Base-by-base conservation (phyloP, 2,113 vertebrate species). In the Pica pica region DNA sequence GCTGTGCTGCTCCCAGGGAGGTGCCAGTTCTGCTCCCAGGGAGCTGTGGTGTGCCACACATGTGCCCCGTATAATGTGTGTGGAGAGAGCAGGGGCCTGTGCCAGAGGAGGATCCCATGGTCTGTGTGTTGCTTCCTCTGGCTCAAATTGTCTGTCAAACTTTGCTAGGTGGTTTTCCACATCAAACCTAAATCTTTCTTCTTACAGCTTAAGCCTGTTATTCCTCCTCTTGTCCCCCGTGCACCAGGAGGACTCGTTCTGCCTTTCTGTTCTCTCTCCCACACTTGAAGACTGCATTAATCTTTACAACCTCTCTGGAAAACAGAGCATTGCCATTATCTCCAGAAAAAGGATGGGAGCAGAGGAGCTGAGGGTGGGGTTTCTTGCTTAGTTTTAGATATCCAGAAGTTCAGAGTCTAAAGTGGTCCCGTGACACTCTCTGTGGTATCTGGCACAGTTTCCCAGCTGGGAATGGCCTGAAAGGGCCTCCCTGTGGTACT, bases 11-110 rank as follows among this genome's bases (percentile, higher is more conserved):
- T 60, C 23, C 26, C 35, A 39, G 35, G 35, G 35, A 13, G 10
- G 7, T 37, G 16, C 37, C 10, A 26, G 35, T 20, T 13, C 53
- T 47, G 26, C 42, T 46, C 50, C 50, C 22, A 21, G 42, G 63
- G 20, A 37, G 13, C 4, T 22, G 9, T 82, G 35, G 46, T 31
- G 3, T 2, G 13, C 0, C 7, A 7, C 16, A 42, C 33, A 26
- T 6, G 27, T 37, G 74, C 16, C 37, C 11, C 1, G 4, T 42
- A 27, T 12, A 5, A 33, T 2, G 23, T 1, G 9, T 7, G 15
- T 5, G 19, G 26, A 50, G 49, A 1, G 1, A 50, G 21, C 61
- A 52, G 37, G 42, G 17, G 17, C 31, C 70, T 59, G 44, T 31
- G 21, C 37, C 13, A 4, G 11, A 76, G 26, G 26, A 76, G 50